phyloP scores from a whole-genome alignment of 2,888 invertebrate genomes.

The Neoaliturus tenellus region DNA sequence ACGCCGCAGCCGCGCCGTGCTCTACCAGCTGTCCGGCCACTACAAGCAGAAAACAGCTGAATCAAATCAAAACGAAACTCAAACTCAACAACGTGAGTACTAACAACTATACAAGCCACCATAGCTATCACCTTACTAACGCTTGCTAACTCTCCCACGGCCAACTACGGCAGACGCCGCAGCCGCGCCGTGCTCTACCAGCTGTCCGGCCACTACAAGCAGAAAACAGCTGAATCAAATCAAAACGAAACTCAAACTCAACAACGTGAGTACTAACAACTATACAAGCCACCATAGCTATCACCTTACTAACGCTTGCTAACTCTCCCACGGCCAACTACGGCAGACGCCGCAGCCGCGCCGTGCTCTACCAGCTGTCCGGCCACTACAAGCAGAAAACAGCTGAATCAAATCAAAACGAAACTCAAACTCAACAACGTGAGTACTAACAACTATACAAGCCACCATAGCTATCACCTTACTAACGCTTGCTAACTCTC shows the following conservation, averaged over 20 bases:
- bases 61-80: slow-evolving; percentile 93
- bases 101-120: too few relatives aligned
- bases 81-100: slow-evolving; percentile 95
- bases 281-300: too few relatives aligned
- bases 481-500: too few relatives aligned
- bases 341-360: slow-evolving; percentile 93
- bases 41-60: slow-evolving; percentile 97
- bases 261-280: too few relatives aligned
- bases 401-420: too few relatives aligned
- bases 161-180: slow-evolving; percentile 93
- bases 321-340: slow-evolving; percentile 92
- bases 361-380: slow-evolving; percentile 96
- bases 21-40: slow-evolving; percentile 97
- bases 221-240: slow-evolving; percentile 94
- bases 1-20: slow-evolving; percentile 94
- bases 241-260: slow-evolving; percentile 88
- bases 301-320: too few relatives aligned
- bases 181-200: slow-evolving; percentile 97
- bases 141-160: too few relatives aligned
- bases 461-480: too few relatives aligned
- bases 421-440: slow-evolving; percentile 86
- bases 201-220: slow-evolving; percentile 97
- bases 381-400: slow-evolving; percentile 98
- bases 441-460: too few relatives aligned
- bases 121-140: too few relatives aligned